phyloP scores from a whole-genome alignment of 1,140 invertebrate genomes.

The Callitettix versicolor region DNA sequence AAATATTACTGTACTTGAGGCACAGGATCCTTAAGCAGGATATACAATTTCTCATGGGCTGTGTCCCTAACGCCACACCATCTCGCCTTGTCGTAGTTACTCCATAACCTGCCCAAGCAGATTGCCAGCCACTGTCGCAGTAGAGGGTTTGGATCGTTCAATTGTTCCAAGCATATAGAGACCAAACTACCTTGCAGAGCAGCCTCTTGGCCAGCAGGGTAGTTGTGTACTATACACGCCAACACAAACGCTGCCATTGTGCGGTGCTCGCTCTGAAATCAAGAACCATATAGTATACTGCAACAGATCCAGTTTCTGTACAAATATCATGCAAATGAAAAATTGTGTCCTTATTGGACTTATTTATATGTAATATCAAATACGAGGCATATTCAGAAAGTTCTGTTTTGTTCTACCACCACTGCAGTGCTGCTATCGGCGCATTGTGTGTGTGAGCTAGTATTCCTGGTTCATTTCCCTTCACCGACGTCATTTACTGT shows the following conservation, averaged over 20 bases:
- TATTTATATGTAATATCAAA: too few species aligned
- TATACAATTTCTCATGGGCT: conserved; percentile 88
- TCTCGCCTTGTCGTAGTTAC: conserved; percentile 81
- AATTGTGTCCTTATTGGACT: too few species aligned
- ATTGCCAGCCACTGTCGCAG: conserved; percentile 87
- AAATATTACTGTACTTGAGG: conserved; percentile 84
- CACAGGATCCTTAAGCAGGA: conserved; percentile 62
- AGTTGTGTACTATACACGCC: conserved; percentile 84
- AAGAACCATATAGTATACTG: too few species aligned
- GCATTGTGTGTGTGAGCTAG: too few species aligned
- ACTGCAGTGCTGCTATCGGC: too few species aligned
- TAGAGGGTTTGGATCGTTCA: conserved; percentile 49
- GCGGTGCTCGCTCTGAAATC: conserved; percentile 64
- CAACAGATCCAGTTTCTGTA: too few species aligned
- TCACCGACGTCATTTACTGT: too few species aligned
- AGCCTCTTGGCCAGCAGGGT: conserved; percentile 74
- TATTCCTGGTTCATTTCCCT: too few species aligned
- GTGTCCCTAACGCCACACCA: conserved; percentile 94
- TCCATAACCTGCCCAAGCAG: conserved; percentile 88
- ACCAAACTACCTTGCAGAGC: conserved; percentile 78
- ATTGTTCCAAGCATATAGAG: conserved; percentile 78
- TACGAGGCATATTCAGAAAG: too few species aligned
- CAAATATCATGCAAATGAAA: too few species aligned
- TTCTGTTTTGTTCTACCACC: too few species aligned
- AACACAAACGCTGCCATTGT: conserved; percentile 87